These are phyloP conservation scores for Aphaenogaster ashmeadi DNA, from an alignment of 1,140 invertebrate species.

Conservation along the genomic window DNA sequence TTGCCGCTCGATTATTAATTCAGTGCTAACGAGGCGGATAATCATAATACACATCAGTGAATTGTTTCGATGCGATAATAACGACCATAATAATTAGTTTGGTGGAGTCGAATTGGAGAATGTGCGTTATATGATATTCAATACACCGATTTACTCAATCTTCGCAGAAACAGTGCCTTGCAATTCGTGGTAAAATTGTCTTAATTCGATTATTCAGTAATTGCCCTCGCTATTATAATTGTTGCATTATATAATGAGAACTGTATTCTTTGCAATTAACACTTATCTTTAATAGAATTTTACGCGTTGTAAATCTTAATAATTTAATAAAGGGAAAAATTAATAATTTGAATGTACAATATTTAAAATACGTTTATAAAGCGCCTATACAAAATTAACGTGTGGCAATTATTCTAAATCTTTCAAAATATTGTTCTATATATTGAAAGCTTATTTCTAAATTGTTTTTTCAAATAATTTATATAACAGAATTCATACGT, in stretches of 20 bases:
- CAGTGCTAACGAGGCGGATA: constrained; percentile 64
- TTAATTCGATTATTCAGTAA: constrained; percentile 24
- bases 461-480: not conserved
- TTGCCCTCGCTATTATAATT: not conserved
- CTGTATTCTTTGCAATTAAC: not conserved
- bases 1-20: constrained; percentile 58
- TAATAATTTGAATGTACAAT: not conserved
- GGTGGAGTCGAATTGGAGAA: constrained; percentile 56
- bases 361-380: not conserved
- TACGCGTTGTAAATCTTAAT: not conserved
- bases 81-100: constrained; percentile 70
- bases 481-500: not conserved
- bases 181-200: constrained; percentile 2
- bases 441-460: not conserved
- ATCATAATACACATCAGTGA: constrained; percentile 61
- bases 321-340: not conserved
- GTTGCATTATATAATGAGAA: not conserved
- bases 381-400: not conserved
- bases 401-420: not conserved
- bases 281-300: not conserved
- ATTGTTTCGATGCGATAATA: constrained; percentile 71
- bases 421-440: not conserved
- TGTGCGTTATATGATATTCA: constrained; percentile 15
- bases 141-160: constrained; percentile 1
- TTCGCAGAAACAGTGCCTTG: not conserved